Conservation (phyloP, 1,140 invertebrate species). For the Euglossa dilemma region DNA sequence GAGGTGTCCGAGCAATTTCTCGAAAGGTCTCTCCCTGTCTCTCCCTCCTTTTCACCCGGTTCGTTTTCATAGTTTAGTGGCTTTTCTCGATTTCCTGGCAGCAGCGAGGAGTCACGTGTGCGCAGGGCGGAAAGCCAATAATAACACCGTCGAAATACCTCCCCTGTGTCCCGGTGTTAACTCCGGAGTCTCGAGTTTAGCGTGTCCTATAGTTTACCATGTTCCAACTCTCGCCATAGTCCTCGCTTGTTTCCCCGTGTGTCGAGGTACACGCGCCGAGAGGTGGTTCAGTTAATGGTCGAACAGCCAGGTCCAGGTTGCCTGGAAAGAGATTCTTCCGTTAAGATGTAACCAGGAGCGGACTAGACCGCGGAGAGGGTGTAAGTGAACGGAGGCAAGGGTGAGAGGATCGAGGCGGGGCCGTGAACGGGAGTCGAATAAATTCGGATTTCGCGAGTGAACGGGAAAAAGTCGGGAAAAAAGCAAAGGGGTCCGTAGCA, state of each 20-base stretch:
- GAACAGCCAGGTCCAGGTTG: neutral
- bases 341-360: neutral
- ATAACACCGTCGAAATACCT: neutral
- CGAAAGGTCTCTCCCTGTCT: neutral
- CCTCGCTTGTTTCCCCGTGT: neutral
- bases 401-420: slow-evolving; percentile 5
- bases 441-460: neutral
- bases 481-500: slow-evolving; percentile 12
- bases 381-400: neutral
- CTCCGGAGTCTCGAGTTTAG: neutral
- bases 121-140: neutral
- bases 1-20: neutral
- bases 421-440: neutral
- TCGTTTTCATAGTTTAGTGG: neutral
- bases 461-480: neutral
- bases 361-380: neutral
- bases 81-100: neutral
- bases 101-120: neutral
- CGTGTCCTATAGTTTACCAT: neutral
- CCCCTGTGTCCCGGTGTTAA: too few species aligned
- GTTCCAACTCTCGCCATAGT: neutral
- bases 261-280: neutral
- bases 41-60: neutral
- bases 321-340: neutral
- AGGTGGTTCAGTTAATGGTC: too few species aligned